Base-by-base conservation (phyloP, 2,888 invertebrate species). In the Nematopogon swammerdamellus region DNA sequence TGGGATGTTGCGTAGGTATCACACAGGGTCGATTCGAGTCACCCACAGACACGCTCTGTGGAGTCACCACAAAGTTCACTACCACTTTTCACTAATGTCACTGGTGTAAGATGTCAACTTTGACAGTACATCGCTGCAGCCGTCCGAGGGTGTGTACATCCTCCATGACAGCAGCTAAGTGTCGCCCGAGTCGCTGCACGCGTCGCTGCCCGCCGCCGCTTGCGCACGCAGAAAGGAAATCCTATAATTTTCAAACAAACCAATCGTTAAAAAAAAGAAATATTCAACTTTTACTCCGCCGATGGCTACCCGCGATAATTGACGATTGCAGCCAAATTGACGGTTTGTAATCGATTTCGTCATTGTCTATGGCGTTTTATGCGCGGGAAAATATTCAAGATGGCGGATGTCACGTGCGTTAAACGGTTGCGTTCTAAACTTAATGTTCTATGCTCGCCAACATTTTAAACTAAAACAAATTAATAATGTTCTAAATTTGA, bases 191-290 rank as follows among this genome's bases (percentile, higher is more conserved):
- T 20, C 19, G 19, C 3, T 18, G 44, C 3, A 16, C 43, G 4
- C 18, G 25, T 19, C 25, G 16, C 48, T 14, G 17, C 59, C 59
- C n/a, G n/a, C n/a, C n/a, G n/a, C 66, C 65, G 64, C 56, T 63
- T 67, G 65, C 64, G 64, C 65, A 68, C 60, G 63, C 64, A 65
- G 64, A 58, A 61, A 67, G 63, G 71, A 72, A 73, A 71, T 59
- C 74, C 79, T 79, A 73, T 67, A 79, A 79, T 76, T 74, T 64
- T 36, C 36, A 53, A 72, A 68, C 59, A 68, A 67, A 68, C 63
- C 63, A 63, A 58, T 61, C 56, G 61, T 72, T 72, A 70, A 65
- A 67, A 67, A n/a, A 63, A 62, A 63, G 68, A 67, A 66, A 36
- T 36, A 36, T 36, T 6, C 36, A 6, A 61, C 61, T 59, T 59